Base-by-base conservation (phyloP, 2,797 vertebrate genomes). In the Scarus forsteni region DNA sequence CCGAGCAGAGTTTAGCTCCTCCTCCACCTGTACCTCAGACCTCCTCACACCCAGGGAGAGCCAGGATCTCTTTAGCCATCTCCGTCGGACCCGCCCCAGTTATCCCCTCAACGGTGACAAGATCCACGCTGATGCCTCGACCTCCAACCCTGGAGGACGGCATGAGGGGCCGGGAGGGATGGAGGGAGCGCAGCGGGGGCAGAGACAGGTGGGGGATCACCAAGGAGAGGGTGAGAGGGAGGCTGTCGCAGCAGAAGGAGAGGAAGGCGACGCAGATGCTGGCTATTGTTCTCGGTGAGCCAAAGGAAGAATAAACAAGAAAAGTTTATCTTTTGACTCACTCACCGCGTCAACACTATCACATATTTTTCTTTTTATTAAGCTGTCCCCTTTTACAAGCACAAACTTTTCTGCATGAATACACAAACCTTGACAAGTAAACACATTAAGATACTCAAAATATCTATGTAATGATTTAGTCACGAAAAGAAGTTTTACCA, bases 201-300 rank as follows among this genome's bases (percentile, higher is more conserved):
- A 72, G 88, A 54, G 92, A 92, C 14, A 91, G 81, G 36, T 88
- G 88, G 81, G 86, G 85, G 9, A 42, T 77, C 45, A 85, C 75
- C 19, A 94, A 94, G 81, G 93, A 94, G 71, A 77, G 89, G 64
- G 88, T 86, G 63, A 88, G 92, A 58, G 93, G 94, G 58, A 73
- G 91, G 82, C 86, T 95, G 70, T 95, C 93, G 0, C 94, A 95
- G 79, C 94, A 95, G 90, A 95, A 95, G 76, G 94, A 95, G 79
- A 84, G 93, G 61, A 94, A 94, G 68, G 94, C 94, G 0, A 95
- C 94, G 0, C 91, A 95, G 90, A 95, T 95, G 94, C 89, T 95
- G 7, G 94, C 94, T 1, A 94, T 95, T 11, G 94, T 95, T 70
- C 90, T 95, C 0, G 94, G 94, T 95, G 83, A 94, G 92, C 16